phyloP scores from a whole-genome alignment of 2,113 vertebrate species.

The Mola mola region DNA sequence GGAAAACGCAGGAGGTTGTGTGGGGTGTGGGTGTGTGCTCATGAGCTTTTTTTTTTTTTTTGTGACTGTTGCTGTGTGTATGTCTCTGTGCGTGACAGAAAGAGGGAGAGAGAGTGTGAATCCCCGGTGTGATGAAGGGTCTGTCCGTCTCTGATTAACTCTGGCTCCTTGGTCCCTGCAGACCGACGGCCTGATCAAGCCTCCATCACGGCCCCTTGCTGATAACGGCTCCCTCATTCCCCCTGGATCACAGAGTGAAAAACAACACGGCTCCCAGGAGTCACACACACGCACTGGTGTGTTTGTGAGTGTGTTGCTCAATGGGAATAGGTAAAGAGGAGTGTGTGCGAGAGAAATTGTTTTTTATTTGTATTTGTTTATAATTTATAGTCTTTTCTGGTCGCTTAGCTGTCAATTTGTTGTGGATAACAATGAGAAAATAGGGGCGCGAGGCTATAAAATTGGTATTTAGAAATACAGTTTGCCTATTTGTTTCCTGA shows the following conservation, averaged over 20 bases:
- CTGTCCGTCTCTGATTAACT: constrained; percentile 84
- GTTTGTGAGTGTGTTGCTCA: constrained; percentile 21
- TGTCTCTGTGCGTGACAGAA: constrained; percentile 34
- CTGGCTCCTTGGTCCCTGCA: constrained; percentile 70
- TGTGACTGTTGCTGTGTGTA: constrained; percentile 23
- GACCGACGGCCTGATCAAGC: constrained; percentile 77
- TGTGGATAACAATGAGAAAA: constrained; percentile 21
- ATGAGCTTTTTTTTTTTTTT: too few relatives aligned
- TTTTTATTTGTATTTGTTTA: constrained; percentile 40
- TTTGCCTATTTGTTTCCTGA: constrained; percentile 56
- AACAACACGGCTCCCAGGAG: constrained; percentile 74
- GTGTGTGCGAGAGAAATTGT: constrained; percentile 39
- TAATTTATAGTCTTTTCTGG: constrained; percentile 8
- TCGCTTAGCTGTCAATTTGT: constrained; percentile 14
- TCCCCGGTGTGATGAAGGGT: constrained; percentile 77
- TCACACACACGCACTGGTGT: constrained; percentile 21
- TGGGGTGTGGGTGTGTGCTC: constrained; percentile 22
- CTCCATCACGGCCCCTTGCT: constrained; percentile 76
- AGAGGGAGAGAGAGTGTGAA: constrained; percentile 34
- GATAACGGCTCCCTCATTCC: constrained; percentile 77
- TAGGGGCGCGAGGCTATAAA: constrained; percentile 17
- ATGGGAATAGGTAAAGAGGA: constrained; percentile 29
- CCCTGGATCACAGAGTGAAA: constrained; percentile 73
- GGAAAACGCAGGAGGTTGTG: neutral
- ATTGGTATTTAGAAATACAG: constrained; percentile 32